Base-by-base conservation (phyloP, 1,140 invertebrate species). In the Dendrolimus punctatus region DNA sequence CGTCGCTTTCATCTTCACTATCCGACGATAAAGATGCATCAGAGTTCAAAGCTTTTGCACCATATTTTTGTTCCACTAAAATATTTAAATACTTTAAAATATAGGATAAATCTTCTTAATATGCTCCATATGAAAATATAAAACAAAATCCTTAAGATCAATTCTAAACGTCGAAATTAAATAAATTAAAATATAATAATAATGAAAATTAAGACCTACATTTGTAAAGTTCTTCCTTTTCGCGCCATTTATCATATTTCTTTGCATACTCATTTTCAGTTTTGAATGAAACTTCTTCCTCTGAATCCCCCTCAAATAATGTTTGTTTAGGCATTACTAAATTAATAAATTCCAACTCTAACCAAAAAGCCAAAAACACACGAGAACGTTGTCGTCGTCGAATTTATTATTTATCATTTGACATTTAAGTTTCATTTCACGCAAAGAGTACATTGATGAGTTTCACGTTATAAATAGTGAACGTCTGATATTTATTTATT, bases 181-280 rank as follows among this genome's bases (percentile, higher is more conserved):
- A 47, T 46, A 60, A 43, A 47, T 46, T 10, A 46, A 7, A 8
- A 39, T 39, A 10, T 41, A 42, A 46, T 57, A 38, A 55, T 52
- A 37, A 36, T 9, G 23, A 46, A n/a, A 44, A n/a, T 8, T 1
- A 9, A 37, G 57, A 77, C 89, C 90, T 90, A 96, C 95, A 86
- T 90, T 95, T 96, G 66, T 96, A 91, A 23, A 95, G 77, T 76
- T 96, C 93, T 85, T 97, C 96, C 70, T 95, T 96, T 65, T 93
- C 89, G 53, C 95, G 89, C 90, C 95, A 95, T 53, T 75, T 87
- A 66, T 96, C 90, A 70, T 97, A 97, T 69, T 91, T 92, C 64
- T 93, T 92, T 0, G 95, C 95, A 86, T 96, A 97, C 48, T 91
- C 90, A 68, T 91, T 90, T 76, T 96, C 94, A 46, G 93, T 92